Evolutionary conservation across 2,888 invertebrate species (phyloP).

Genomic region (Ctenicera cuprea): DNA sequence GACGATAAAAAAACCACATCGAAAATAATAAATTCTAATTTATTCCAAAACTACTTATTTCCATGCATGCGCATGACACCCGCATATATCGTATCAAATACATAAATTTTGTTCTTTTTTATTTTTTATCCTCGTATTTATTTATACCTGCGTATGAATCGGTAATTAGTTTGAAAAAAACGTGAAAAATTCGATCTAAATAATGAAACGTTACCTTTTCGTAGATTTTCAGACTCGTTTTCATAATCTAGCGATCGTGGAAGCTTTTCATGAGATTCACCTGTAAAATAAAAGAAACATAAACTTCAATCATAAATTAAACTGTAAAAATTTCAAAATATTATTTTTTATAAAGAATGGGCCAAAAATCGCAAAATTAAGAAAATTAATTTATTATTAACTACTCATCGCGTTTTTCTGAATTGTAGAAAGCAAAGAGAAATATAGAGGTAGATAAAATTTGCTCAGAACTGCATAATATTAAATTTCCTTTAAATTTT

Average conservation of each 20-base stretch:
- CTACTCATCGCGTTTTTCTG: too few relatives aligned
- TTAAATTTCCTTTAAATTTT: too few relatives aligned
- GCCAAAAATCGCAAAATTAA: too few relatives aligned
- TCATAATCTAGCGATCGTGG: slow-evolving; percentile 65
- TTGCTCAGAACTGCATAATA: too few relatives aligned
- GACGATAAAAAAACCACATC: slow-evolving; percentile 67
- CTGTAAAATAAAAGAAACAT: slow-evolving; percentile 56
- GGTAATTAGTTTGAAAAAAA: slow-evolving; percentile 5
- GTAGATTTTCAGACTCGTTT: slow-evolving; percentile 63
- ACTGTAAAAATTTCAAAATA: background rate
- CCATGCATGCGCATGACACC: slow-evolving; percentile 59
- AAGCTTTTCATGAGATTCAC: slow-evolving; percentile 68
- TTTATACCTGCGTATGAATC: background rate
- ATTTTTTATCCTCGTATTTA: background rate
- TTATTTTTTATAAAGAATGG: background rate
- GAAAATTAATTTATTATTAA: too few relatives aligned
- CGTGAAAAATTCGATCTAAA: slow-evolving; percentile 12
- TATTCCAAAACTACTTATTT: slow-evolving; percentile 64
- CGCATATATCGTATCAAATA: slow-evolving; percentile 44
- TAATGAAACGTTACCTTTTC: slow-evolving; percentile 63
- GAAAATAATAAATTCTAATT: slow-evolving; percentile 70
- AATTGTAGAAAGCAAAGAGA: too few relatives aligned
- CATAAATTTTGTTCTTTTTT: slow-evolving; percentile 25
- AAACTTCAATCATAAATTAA: background rate
- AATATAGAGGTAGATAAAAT: too few relatives aligned